Conservation (phyloP, 2,113 vertebrate species). For the Channa maculata region DNA sequence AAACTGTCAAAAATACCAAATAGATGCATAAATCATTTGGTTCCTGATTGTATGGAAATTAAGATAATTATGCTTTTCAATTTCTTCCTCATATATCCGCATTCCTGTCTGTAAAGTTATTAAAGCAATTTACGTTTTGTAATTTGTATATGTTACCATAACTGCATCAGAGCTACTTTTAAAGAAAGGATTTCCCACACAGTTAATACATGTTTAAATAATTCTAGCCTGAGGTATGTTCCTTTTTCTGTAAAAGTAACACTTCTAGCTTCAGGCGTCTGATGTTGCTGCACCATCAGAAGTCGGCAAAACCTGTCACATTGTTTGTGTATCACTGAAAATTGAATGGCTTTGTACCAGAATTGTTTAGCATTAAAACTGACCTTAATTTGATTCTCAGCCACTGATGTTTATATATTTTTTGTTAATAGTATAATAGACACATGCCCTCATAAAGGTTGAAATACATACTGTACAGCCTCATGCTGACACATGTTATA, state of each 20-base stretch:
- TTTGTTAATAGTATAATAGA: slow-evolving; percentile 33
- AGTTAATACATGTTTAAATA: slow-evolving; percentile 45
- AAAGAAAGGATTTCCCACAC: slow-evolving; percentile 10
- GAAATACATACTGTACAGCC: background rate
- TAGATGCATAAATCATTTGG: slow-evolving; percentile 14
- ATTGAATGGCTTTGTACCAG: slow-evolving; percentile 38
- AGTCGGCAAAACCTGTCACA: slow-evolving; percentile 27
- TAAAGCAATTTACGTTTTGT: slow-evolving; percentile 1
- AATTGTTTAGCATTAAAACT: slow-evolving; percentile 28
- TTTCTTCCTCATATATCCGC: background rate
- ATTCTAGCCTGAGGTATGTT: slow-evolving; percentile 49
- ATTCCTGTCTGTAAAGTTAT: background rate
- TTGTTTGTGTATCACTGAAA: slow-evolving; percentile 13
- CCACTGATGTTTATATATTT: slow-evolving; percentile 35
- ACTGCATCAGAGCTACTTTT: background rate
- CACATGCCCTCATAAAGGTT: slow-evolving; percentile 30
- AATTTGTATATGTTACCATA: background rate
- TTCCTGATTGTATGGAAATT: background rate
- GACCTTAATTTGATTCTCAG: slow-evolving; percentile 40
- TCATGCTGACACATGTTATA: no score
- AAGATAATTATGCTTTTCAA: background rate
- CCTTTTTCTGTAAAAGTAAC: slow-evolving; percentile 38
- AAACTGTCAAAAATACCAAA: slow-evolving; percentile 34
- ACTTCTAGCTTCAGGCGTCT: slow-evolving; percentile 36
- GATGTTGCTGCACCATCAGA: slow-evolving; percentile 35